phyloP scores from a whole-genome alignment of 1,140 invertebrate species.

The Frieseomelitta varia region DNA sequence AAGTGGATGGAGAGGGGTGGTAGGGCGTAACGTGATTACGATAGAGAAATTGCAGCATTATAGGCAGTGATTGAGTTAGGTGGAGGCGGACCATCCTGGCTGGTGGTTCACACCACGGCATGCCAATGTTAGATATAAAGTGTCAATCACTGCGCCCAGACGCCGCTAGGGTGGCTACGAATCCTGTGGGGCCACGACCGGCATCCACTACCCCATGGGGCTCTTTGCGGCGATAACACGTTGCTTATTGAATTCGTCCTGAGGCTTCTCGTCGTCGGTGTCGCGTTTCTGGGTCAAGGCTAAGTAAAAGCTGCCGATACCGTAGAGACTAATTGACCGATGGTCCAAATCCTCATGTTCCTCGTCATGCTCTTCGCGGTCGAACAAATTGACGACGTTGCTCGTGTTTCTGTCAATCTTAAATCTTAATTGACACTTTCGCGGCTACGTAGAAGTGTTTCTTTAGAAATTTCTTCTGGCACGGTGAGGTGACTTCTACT shows the following conservation, averaged over 20 bases:
- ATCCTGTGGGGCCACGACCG: constrained; percentile 36
- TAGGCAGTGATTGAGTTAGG: constrained; percentile 80
- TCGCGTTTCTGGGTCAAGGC: constrained; percentile 66
- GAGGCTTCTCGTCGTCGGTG: constrained; percentile 36
- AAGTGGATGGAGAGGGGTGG: constrained; percentile 62
- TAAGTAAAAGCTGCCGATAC: constrained; percentile 22
- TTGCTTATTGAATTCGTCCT: constrained; percentile 70
- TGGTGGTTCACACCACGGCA: constrained; percentile 67
- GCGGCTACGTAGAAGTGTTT: neutral
- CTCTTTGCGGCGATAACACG: constrained; percentile 69
- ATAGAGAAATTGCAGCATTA: constrained; percentile 81
- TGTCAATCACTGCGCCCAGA: constrained; percentile 78
- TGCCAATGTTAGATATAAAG: constrained; percentile 77
- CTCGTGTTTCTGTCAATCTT: neutral
- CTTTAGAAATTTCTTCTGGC: neutral
- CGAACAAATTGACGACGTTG: neutral
- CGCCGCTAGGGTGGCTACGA: constrained; percentile 56
- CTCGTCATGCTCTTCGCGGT: no score
- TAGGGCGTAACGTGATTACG: constrained; percentile 78
- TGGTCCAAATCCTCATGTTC: neutral
- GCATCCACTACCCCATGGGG: constrained; percentile 55
- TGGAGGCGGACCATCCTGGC: constrained; percentile 69
- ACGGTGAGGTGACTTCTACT: no score
- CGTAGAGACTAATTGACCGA: neutral
- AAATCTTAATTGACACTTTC: neutral